Base-by-base conservation (phyloP, 2,797 vertebrate genomes). In the Poeciliopsis turneri region DNA sequence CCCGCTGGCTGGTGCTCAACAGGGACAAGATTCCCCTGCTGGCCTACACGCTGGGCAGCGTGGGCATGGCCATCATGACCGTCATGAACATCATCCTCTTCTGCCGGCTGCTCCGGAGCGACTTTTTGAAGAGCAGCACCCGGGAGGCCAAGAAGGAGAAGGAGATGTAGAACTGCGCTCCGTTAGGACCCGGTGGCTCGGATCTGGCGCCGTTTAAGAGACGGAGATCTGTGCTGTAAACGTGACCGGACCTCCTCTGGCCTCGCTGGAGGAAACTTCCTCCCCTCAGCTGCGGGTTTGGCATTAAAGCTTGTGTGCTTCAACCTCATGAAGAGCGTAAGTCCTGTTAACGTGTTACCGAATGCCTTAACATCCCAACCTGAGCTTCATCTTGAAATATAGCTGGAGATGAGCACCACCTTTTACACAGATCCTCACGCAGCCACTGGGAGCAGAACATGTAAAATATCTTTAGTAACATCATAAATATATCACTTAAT, bases 51-150 rank as follows among this genome's bases (percentile, higher is more conserved):
- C 90, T 98, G 47, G 95, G 97, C 91, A 97, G 95, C 0, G 93
- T 94, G 79, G 97, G 97, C 23, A 92, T 98, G 95, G 96, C 96
- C 88, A 95, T 96, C 87, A 97, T 99, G 96, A 97, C 95, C 0
- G 87, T 84, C 84, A 97, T 97, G 96, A 99, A 98, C 75, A 93
- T 97, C 7, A 85, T 95, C 70, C 94, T 97, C n/a, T 97, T 97
- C 39, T 95, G 92, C 79, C 95, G 95, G 8, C 94, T 99, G 72
- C 95, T 98, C 78, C 92, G 96, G 41, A 97, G 90, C 1, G 97
- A 99, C 92, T 96, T 97, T 83, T 93, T 97, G 74, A 95, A 92
- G 78, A 86, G 92, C 87, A 85, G 94, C 39, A 86, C 92, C 75
- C 88, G 90, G 2, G 94, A 93, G 70, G 78, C 46, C 25, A 94